phyloP scores from a whole-genome alignment of 2,113 vertebrate species.

The Zosterops pallidus region DNA sequence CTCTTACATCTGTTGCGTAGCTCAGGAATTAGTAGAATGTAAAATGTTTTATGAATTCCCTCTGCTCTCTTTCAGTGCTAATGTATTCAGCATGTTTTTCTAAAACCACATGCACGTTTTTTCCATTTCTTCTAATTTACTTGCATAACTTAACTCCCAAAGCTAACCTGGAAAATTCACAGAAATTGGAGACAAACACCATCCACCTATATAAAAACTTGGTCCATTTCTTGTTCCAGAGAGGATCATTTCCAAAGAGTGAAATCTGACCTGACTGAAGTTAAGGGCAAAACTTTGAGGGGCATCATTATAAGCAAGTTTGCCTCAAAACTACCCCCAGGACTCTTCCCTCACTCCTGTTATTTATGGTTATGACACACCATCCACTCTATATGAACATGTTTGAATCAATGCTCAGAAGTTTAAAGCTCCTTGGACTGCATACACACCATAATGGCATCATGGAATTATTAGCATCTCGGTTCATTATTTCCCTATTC shows the following conservation, averaged over 20 bases:
- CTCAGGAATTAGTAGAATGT: constrained; percentile 62
- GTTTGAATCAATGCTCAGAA: not conserved
- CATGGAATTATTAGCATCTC: not conserved
- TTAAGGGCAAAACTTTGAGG: not conserved
- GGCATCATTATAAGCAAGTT: constrained; percentile 1
- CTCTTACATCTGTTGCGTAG: constrained; percentile 54
- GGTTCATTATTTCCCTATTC: not conserved
- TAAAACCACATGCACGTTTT: not conserved
- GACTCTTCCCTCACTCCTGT: not conserved
- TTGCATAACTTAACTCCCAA: constrained; percentile 44
- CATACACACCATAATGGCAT: not conserved
- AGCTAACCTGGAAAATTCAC: constrained; percentile 11
- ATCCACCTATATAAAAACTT: not conserved
- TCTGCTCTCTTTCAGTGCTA: constrained; percentile 36
- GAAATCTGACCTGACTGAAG: not conserved
- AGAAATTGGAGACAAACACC: not conserved
- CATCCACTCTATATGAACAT: not conserved
- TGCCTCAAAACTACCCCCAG: not conserved
- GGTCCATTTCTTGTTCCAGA: not conserved
- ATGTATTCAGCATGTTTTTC: constrained; percentile 55
- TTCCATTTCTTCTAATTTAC: constrained; percentile 45
- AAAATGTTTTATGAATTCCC: constrained; percentile 55
- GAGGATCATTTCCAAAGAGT: not conserved
- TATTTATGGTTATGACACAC: not conserved
- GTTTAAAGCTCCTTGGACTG: not conserved